Percentiles rank a stretch among this genome's conserved stretches.
phyloP scores from a whole-genome alignment of 2,888 invertebrate genomes.

The Tipula confusa region DNA sequence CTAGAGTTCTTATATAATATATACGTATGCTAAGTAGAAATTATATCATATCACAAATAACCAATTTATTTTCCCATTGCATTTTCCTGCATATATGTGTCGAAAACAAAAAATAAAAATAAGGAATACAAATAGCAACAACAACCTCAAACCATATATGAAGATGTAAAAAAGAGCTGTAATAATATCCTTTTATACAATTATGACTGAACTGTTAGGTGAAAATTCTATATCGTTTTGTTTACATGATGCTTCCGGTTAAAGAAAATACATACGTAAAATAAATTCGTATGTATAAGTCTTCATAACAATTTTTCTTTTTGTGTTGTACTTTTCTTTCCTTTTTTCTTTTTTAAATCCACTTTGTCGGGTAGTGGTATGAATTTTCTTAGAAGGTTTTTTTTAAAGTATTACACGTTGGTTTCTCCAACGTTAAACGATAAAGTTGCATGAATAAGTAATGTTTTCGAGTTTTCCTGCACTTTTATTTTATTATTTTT shows the following conservation, averaged over 20 bases:
- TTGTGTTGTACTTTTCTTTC: neutral
- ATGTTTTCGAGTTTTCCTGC: neutral
- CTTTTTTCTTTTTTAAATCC: neutral
- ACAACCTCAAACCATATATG: neutral
- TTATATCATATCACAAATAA: no score
- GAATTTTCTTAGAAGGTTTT: neutral
- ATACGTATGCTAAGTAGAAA: no score
- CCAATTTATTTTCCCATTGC: no score
- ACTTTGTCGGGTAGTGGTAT: neutral
- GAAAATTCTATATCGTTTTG: neutral
- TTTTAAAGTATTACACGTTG: no score
- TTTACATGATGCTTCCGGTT: neutral
- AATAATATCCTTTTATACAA: neutral
- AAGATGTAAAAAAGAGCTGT: neutral
- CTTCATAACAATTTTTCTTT: neutral
- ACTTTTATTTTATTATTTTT: neutral
- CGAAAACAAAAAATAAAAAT: neutral
- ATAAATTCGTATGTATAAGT: neutral
- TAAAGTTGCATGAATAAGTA: conserved; percentile 3
- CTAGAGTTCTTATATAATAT: no score
- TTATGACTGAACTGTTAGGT: neutral
- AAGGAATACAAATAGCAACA: no score
- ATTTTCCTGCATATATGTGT: neutral
- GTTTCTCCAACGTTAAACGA: neutral
- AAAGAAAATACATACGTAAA: neutral